Conservation (phyloP, 2,797 vertebrate species). For the Sitta carolinensis region DNA sequence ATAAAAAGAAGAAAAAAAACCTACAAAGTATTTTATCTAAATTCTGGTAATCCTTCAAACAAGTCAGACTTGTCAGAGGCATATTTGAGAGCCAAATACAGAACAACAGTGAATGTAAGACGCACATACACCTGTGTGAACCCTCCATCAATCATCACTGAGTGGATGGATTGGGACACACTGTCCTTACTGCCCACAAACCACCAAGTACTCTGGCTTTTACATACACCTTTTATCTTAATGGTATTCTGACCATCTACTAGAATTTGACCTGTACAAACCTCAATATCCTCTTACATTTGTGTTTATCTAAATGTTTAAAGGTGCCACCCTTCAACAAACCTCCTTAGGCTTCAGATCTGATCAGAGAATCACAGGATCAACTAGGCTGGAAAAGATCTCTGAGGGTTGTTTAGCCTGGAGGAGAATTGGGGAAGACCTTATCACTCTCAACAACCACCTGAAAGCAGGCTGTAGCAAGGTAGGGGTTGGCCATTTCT, state of each 20-base stretch:
- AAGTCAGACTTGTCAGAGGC: not conserved
- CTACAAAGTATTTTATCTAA: not conserved
- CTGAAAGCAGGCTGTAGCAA: not conserved
- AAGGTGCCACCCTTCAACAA: not conserved
- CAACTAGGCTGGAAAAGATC: not conserved
- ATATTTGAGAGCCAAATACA: not conserved
- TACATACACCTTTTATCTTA: not conserved
- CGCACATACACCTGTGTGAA: rapidly evolving
- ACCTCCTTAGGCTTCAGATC: not conserved
- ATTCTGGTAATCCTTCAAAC: not conserved
- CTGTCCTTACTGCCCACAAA: not conserved
- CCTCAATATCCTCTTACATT: not conserved
- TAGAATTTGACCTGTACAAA: not conserved
- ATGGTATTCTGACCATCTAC: not conserved
- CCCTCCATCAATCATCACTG: no score
- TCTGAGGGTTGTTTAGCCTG: not conserved
- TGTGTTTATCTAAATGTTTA: not conserved
- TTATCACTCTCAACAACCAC: not conserved
- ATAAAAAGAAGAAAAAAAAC: not conserved
- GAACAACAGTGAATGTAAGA: not conserved
- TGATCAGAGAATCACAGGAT: not conserved
- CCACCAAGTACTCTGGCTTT: not conserved
- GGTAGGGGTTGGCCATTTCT: not conserved
- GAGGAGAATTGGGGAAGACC: not conserved
- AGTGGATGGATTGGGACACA: not conserved